Evolutionary conservation across 2,113 vertebrate species (phyloP), one percentile per base, ranked within the genome.

Genomic region (Catagonus wagneri): DNA sequence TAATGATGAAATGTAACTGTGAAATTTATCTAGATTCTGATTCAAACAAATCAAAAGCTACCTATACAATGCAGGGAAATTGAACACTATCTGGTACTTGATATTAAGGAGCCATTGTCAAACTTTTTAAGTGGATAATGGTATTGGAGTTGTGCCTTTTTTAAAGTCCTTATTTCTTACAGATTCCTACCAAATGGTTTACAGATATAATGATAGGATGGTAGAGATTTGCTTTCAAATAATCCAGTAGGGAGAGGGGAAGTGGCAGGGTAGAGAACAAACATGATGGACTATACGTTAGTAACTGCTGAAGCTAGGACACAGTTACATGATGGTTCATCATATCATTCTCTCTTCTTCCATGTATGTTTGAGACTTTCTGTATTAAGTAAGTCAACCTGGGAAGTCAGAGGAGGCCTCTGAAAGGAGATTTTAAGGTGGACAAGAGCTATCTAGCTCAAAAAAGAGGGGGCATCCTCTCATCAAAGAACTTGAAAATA

Each of bases 361-460:
- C 87, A 23, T 95, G 52, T 58, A 50, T 19, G 29, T 87, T 95
- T 94, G 22, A 95, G 92, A 87, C 74, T 39, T 89, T 92, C 61
- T 83, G 2, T 58, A 89, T 93, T 93, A 83, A 91, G 25, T 85
- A 85, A 91, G 58, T 93, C 56, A 90, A 63, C 52, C 15, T 60
- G 15, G 27, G 11, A 11, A 89, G 25, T 93, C 22, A 81, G 20
- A 78, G 23, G 36, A 83, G 11, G 6, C 16, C 66, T 90, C 32
- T 52, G 27, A 87, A 86, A 90, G 20, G 22, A 93, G 76, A 12
- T 61, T 71, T 32, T 36, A 91, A 93, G 66, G 23, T 68, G 32
- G 25, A 44, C 23, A 76, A 83, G 87, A 54, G n/a, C 13, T 86
- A 93, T 80, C 50, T 92, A 89, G 50, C 56, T 89, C 80, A 80